Conservation (phyloP, 2,888 invertebrate species). For the Ernsta delagoae region DNA sequence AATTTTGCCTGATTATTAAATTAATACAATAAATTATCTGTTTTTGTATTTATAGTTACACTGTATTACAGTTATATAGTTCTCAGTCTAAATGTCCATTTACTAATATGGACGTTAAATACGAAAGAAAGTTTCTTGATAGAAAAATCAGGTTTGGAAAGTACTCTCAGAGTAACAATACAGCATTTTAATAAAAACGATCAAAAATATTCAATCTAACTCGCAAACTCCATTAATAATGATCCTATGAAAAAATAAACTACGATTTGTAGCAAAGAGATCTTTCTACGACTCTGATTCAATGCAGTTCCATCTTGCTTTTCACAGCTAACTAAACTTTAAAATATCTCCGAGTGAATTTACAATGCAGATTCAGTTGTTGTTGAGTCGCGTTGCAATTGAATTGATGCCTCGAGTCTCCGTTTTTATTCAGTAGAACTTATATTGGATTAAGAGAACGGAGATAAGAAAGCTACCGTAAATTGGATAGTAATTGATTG, state of each 20-base stretch:
- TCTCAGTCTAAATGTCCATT: too few species aligned
- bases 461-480: background rate
- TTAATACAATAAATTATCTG: too few species aligned
- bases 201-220: background rate
- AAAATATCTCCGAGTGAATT: conserved; percentile 18
- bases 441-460: background rate
- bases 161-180: too few species aligned
- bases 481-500: background rate
- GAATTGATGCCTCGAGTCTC: background rate
- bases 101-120: too few species aligned
- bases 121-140: too few species aligned
- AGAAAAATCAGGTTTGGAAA: too few species aligned
- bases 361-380: conserved; percentile 26
- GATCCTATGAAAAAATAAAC: background rate
- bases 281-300: background rate
- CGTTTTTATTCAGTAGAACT: background rate
- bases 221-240: background rate
- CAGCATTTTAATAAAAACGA: too few species aligned
- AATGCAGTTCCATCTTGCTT: background rate
- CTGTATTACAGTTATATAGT: too few species aligned
- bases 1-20: too few species aligned
- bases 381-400: conserved; percentile 17
- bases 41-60: too few species aligned
- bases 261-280: background rate
- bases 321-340: conserved; percentile 18